phyloP scores from a whole-genome alignment of 2,888 invertebrate species.

The Heliconius sara region DNA sequence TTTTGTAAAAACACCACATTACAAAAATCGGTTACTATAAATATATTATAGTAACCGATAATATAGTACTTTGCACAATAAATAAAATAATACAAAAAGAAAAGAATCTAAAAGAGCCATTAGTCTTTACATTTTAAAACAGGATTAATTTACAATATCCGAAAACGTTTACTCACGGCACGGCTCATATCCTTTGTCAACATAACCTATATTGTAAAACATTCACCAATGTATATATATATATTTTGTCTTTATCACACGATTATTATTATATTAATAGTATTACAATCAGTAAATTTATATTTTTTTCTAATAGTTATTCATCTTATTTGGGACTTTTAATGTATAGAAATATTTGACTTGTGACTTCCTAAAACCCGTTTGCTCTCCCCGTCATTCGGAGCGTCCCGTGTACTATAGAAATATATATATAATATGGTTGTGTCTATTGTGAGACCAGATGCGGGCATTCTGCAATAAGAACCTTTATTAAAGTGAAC shows the following conservation, averaged over 20 bases:
- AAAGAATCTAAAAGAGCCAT: too few species aligned
- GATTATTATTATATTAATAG: background rate
- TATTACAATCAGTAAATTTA: background rate
- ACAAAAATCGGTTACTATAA: too few species aligned
- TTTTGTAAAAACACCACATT: too few species aligned
- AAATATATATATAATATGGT: conserved; percentile 70
- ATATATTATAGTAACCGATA: too few species aligned
- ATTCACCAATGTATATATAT: conserved; percentile 1
- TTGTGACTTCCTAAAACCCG: conserved; percentile 45
- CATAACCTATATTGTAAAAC: conserved; percentile 68
- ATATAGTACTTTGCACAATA: background rate
- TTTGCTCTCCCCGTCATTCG: conserved; percentile 52
- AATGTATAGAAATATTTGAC: conserved; percentile 21
- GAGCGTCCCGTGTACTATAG: conserved; percentile 63
- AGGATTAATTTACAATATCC: conserved; percentile 2
- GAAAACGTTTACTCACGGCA: conserved; percentile 42
- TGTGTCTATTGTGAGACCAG: conserved; percentile 40
- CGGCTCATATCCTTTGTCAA: conserved; percentile 68
- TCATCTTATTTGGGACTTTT: background rate
- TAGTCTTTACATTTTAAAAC: background rate
- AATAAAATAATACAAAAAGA: background rate
- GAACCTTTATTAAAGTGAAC: conserved; percentile 27
- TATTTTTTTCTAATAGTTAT: background rate
- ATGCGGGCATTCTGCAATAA: conserved; percentile 34
- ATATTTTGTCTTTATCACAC: background rate